Conservation (phyloP, 2,797 vertebrate species). For the Cygnus olor region DNA sequence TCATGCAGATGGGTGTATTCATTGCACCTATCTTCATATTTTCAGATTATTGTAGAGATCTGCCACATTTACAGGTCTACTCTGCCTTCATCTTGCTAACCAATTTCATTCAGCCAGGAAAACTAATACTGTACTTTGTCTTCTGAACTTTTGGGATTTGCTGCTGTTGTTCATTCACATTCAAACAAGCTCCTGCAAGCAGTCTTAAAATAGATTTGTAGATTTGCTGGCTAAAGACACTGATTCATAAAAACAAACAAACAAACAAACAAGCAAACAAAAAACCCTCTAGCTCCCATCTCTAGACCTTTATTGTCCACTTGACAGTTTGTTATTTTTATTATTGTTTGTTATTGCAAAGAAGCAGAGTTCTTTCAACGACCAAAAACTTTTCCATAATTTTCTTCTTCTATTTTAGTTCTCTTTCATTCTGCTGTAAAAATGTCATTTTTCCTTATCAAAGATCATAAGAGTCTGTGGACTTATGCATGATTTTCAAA, state of each 20-base stretch:
- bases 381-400: neutral
- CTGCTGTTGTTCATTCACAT: neutral
- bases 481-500: neutral
- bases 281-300: neutral
- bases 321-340: neutral
- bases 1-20: slow-evolving; percentile 51
- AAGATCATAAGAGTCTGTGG: neutral
- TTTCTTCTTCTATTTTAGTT: neutral
- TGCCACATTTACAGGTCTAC: neutral
- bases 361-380: neutral
- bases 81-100: neutral
- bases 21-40: slow-evolving; percentile 75
- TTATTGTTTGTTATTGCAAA: too few species aligned
- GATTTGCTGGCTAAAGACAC: neutral
- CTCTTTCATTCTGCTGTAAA: neutral
- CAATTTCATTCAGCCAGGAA: neutral
- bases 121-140: neutral
- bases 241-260: neutral
- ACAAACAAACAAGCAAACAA: too few species aligned
- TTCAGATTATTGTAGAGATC: neutral
- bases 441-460: neutral
- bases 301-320: neutral
- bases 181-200: neutral
- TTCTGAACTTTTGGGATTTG: neutral
- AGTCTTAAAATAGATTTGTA: neutral